Percentiles rank a stretch among this genome's conserved stretches.
Conservation (phyloP, 2,888 invertebrate genomes). For the Drosophila maculinotata region DNA sequence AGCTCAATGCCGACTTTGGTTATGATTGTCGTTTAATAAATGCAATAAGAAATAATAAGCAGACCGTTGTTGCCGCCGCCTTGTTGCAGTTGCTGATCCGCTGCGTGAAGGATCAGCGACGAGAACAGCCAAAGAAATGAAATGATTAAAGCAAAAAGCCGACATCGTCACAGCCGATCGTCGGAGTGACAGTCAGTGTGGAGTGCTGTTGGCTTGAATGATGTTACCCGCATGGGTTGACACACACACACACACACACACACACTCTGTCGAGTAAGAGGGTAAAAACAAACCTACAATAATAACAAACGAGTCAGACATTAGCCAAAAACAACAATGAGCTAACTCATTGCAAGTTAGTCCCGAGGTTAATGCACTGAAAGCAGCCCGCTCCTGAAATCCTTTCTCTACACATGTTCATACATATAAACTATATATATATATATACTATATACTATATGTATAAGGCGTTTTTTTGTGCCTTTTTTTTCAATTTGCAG, state of each 20-base stretch:
- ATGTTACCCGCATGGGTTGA: conserved; percentile 48
- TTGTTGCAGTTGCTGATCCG: conserved; percentile 57
- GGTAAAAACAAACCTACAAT: conserved; percentile 20
- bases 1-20: conserved; percentile 74
- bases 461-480: conserved; percentile 11
- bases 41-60: conserved; percentile 83
- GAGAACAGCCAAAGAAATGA: conserved; percentile 50
- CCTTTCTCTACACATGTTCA: conserved; percentile 25
- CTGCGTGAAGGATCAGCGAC: conserved; percentile 63
- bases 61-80: conserved; percentile 46
- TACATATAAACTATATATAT: conserved; percentile 10
- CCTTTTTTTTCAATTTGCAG: conserved; percentile 72
- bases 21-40: conserved; percentile 83
- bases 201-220: conserved; percentile 38
- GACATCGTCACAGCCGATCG: conserved; percentile 48
- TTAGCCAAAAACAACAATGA: conserved; percentile 65
- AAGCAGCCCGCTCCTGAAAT: conserved; percentile 29
- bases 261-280: too few species aligned
- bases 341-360: conserved; percentile 46
- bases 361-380: conserved; percentile 81
- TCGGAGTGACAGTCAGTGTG: conserved; percentile 64
- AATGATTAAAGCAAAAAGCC: conserved; percentile 80
- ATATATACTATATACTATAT: conserved; percentile 8
- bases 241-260: conserved; percentile 31
- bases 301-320: conserved; percentile 33